Evolutionary conservation across 2,797 vertebrate genomes (phyloP), one percentile per base, ranked within the genome.

Genomic region (Potorous gilbertii): DNA sequence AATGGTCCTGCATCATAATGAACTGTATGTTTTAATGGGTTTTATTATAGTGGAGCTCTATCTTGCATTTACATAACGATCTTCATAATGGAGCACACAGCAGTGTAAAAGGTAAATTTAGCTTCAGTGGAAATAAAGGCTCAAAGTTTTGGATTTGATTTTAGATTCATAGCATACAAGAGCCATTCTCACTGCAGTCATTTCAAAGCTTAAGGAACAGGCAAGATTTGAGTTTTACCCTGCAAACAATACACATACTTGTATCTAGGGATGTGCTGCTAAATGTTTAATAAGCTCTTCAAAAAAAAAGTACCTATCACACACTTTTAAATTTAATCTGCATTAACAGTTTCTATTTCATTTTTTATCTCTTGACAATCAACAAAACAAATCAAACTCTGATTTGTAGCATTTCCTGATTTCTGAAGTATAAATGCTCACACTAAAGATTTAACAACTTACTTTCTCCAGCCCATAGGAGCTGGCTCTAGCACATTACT

Each of bases 51-150:
- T n/a, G n/a, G 96, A 34, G 8, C 3, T 89, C 95, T 56, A 55
- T 74, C 62, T 56, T 50, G 12, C 52, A 87, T 94, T 92, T 95
- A 94, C 24, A 94, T 90, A 40, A 34, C 89, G 14, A 28, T 87
- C 55, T 94, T 31, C 46, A 62, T 29, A 93, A 91, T 89, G 34
- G 92, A 95, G 52, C 92, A 95, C 55, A 90, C 90, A 91, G 54
- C 5, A 54, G 2, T 62, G 46, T 93, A n/a, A n/a, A 46, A 46
- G 59, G 54, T 93, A 18, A 92, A 92, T 31, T 95, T 92, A 96
- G 24, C 9, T 27, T 96, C 50, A 90, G 5, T n/a, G 0, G n/a
- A 91, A 95, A 24, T 34, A 93, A 92, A 96, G 94, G 24, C 34
- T 66, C 9, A 92, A 87, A 34, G 46, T 18, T 93, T 96, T 74